These are phyloP conservation scores for Setophaga petechia DNA, from an alignment of 2,113 vertebrate species.

Conservation along the genomic window DNA sequence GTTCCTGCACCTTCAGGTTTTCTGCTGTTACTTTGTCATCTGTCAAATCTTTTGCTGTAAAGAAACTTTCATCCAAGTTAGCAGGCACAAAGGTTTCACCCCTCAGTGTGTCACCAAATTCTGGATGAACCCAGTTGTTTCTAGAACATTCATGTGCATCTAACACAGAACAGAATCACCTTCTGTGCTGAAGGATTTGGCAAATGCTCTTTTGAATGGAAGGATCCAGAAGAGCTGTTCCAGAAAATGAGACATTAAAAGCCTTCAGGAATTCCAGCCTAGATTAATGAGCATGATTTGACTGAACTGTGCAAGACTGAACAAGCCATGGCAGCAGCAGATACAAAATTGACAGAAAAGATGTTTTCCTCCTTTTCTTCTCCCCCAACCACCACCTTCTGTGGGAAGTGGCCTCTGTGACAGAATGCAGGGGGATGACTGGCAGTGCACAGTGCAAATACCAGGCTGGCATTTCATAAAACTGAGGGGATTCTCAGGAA, in stretches of 20 bases:
- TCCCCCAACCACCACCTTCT: neutral
- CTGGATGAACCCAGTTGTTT: neutral
- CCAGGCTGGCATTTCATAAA: slow-evolving; percentile 8
- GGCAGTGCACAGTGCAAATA: neutral
- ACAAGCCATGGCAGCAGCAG: neutral
- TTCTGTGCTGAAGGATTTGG: neutral
- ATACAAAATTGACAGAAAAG: neutral
- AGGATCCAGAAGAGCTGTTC: neutral
- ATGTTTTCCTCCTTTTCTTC: neutral
- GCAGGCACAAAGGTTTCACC: neutral
- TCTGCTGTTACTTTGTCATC: neutral
- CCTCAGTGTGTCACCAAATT: neutral
- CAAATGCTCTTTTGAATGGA: neutral
- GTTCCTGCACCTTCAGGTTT: neutral
- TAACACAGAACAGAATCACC: neutral
- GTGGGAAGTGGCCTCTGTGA: neutral
- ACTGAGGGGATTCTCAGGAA: neutral
- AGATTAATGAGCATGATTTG: neutral
- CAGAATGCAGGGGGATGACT: neutral
- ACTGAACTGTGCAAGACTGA: neutral
- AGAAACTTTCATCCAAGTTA: neutral
- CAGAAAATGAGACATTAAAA: neutral
- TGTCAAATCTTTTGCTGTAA: neutral
- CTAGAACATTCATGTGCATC: neutral
- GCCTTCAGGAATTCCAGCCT: neutral